These are phyloP conservation scores for Drosophila pallidifrons DNA, from an alignment of 1,140 invertebrate genomes.

Conservation along the genomic window DNA sequence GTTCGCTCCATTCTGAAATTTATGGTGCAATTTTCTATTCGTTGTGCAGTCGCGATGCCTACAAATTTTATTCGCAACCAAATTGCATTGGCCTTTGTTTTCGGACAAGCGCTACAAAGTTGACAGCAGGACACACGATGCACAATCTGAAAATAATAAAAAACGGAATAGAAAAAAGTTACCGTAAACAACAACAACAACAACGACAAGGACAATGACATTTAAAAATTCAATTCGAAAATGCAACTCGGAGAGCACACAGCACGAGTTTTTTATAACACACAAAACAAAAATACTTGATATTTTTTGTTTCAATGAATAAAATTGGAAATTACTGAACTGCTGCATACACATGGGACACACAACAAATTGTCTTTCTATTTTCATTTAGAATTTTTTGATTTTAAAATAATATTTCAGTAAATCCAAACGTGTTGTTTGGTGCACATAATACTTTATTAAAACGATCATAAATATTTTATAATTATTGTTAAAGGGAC, in stretches of 20 bases:
- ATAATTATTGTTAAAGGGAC: not conserved
- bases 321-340: conserved; percentile 30
- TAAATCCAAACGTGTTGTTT: conserved; percentile 1
- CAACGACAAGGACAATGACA: conserved; percentile 25
- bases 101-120: conserved; percentile 36
- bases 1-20: conserved; percentile 30
- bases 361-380: conserved; percentile 16
- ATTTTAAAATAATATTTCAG: no score
- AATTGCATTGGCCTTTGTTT: conserved; percentile 71
- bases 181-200: conserved; percentile 36
- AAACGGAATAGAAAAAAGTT: conserved; percentile 8
- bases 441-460: not conserved
- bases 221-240: conserved; percentile 79
- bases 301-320: conserved; percentile 22
- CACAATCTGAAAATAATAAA: conserved; percentile 7
- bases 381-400: conserved; percentile 28
- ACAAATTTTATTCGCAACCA: conserved; percentile 50
- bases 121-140: conserved; percentile 30
- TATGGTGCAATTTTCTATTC: conserved; percentile 76
- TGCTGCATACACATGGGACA: conserved; percentile 28
- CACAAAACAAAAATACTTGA: conserved; percentile 2
- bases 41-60: conserved; percentile 41
- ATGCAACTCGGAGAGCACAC: conserved; percentile 37
- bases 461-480: conserved; percentile 4
- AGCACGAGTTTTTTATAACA: conserved; percentile 7